phyloP scores from a whole-genome alignment of 2,797 vertebrate species.

The Cichlasoma orientale region DNA sequence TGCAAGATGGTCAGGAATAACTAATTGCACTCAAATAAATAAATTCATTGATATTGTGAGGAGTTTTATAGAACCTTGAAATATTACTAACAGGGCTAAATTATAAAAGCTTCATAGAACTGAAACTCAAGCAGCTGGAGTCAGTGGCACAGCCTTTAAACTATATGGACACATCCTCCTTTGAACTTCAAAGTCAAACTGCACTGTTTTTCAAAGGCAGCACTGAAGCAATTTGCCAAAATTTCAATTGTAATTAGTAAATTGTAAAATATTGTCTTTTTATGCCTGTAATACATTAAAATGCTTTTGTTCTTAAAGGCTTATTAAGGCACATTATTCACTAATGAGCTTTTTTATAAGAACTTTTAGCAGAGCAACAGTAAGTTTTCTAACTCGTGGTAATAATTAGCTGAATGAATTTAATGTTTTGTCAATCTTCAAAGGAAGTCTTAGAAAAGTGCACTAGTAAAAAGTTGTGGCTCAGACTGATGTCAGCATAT shows the following conservation, averaged over 20 bases:
- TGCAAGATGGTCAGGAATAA: background rate
- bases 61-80: too few relatives aligned
- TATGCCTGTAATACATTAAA: background rate
- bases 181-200: too few relatives aligned
- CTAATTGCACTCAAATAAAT: background rate
- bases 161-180: too few relatives aligned
- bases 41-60: background rate
- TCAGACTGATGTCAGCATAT: too few relatives aligned
- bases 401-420: background rate
- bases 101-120: background rate
- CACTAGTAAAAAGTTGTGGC: too few relatives aligned
- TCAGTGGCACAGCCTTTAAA: background rate
- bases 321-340: slow-evolving; percentile 5
- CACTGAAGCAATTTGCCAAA: too few relatives aligned
- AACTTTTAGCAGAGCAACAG: background rate
- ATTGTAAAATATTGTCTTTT: background rate
- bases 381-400: background rate
- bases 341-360: background rate
- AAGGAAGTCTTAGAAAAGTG: background rate
- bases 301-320: background rate
- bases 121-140: background rate
- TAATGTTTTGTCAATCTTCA: background rate
- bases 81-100: too few relatives aligned
- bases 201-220: too few relatives aligned
- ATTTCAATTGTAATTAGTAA: background rate